Evolutionary conservation across 2,113 vertebrate species (phyloP).

Genomic region (Ptyas mucosa): DNA sequence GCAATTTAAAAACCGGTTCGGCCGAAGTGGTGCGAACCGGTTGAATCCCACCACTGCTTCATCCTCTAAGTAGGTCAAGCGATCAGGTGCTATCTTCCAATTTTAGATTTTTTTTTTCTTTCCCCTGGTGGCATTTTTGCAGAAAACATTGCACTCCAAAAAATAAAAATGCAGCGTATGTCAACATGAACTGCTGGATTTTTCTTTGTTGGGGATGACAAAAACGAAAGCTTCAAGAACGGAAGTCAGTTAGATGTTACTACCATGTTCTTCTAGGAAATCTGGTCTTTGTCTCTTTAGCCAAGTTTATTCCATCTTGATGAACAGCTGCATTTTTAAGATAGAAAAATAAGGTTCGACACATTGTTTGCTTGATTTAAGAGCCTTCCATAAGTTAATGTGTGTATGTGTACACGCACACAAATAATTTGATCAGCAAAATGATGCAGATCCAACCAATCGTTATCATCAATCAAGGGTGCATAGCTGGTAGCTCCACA

Average conservation of each 20-base stretch:
- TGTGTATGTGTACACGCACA: no score
- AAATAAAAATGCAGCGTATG: neutral
- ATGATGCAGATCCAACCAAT: neutral
- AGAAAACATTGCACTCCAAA: neutral
- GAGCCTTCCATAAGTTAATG: no score
- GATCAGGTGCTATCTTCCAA: neutral
- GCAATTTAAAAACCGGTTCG: no score
- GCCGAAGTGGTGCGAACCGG: no score
- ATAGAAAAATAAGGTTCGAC: neutral
- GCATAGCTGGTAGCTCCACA: no score
- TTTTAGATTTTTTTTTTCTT: neutral
- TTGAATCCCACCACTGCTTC: no score
- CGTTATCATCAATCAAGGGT: neutral
- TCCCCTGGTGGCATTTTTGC: neutral
- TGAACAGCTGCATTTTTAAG: neutral
- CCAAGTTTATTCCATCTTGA: neutral
- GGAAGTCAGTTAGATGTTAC: neutral
- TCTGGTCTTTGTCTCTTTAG: neutral
- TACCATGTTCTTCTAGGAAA: neutral
- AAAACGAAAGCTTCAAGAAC: neutral
- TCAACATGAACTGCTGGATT: neutral
- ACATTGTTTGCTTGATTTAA: neutral
- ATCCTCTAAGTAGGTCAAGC: fast-evolving
- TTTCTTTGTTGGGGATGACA: neutral
- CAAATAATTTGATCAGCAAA: no score